Evolutionary conservation across 2,888 invertebrate genomes (phyloP).

Genomic region (Athalia rosae): DNA sequence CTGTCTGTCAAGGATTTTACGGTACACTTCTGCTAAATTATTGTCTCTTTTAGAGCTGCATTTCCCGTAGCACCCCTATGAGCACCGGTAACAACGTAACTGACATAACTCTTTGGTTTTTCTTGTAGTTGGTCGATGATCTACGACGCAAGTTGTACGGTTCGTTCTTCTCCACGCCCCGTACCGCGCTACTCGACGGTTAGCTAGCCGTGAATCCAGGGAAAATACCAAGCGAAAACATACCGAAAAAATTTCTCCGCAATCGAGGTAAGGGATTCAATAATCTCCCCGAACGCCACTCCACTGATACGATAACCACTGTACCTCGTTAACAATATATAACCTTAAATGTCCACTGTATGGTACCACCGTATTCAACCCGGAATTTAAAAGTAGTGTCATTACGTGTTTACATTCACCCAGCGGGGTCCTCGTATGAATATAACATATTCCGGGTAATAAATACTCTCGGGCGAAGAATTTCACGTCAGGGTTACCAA

Average conservation of each 20-base stretch:
- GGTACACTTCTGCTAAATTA: too few relatives aligned
- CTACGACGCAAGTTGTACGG: too few relatives aligned
- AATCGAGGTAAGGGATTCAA: background rate
- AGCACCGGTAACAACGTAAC: too few relatives aligned
- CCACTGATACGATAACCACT: background rate
- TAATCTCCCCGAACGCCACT: slow-evolving; percentile 21
- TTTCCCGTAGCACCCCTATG: too few relatives aligned
- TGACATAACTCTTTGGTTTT: too few relatives aligned
- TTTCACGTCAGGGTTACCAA: slow-evolving; percentile 63
- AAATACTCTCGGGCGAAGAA: slow-evolving; percentile 63
- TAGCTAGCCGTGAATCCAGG: background rate
- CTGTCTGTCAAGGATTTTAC: too few relatives aligned
- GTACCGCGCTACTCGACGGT: too few relatives aligned
- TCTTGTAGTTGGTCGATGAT: too few relatives aligned
- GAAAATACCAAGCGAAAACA: too few relatives aligned
- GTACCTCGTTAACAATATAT: background rate
- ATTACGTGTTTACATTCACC: slow-evolving; percentile 67
- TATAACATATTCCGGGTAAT: slow-evolving; percentile 63
- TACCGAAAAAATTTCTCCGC: background rate
- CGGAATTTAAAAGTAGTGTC: slow-evolving; percentile 56
- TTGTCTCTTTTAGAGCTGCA: too few relatives aligned
- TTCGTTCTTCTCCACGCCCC: too few relatives aligned
- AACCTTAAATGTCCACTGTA: slow-evolving; percentile 29
- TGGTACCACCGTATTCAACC: slow-evolving; percentile 33
- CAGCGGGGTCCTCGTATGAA: slow-evolving; percentile 50